phyloP scores from a whole-genome alignment of 2,888 invertebrate genomes.

The Drosophila mulleri region DNA sequence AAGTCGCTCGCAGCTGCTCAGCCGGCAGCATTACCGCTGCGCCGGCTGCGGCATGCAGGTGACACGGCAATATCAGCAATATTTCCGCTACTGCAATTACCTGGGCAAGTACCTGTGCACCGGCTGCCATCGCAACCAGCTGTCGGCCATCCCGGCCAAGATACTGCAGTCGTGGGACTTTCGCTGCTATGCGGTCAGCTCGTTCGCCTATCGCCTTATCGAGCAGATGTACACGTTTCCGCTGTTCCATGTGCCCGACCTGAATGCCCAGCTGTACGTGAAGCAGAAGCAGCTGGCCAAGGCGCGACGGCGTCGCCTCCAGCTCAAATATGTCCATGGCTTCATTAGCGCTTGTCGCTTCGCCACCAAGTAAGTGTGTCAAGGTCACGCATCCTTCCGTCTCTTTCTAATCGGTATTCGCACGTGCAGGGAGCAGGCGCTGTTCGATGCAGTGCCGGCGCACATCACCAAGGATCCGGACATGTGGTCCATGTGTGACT shows the following conservation, averaged over 20 bases:
- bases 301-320: slow-evolving; percentile 88
- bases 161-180: slow-evolving; percentile 86
- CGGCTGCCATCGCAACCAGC: slow-evolving; percentile 92
- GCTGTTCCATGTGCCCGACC: slow-evolving; percentile 90
- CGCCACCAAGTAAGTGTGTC: slow-evolving; percentile 86
- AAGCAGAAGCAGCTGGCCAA: slow-evolving; percentile 88
- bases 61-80: slow-evolving; percentile 89
- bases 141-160: slow-evolving; percentile 89
- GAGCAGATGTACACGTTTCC: slow-evolving; percentile 92
- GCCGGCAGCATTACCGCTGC: slow-evolving; percentile 91
- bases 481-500: slow-evolving; percentile 90
- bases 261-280: slow-evolving; percentile 89
- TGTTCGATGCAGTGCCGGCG: slow-evolving; percentile 87
- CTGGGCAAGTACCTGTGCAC: slow-evolving; percentile 94
- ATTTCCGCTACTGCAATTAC: slow-evolving; percentile 93
- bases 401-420: background rate
- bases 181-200: slow-evolving; percentile 91
- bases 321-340: slow-evolving; percentile 89
- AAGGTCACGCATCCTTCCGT: background rate
- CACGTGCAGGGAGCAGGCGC: slow-evolving; percentile 85
- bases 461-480: slow-evolving; percentile 89
- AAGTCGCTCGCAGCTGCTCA: slow-evolving; percentile 88
- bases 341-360: slow-evolving; percentile 90
- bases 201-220: slow-evolving; percentile 91
- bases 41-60: slow-evolving; percentile 94